phyloP scores from a whole-genome alignment of 2,113 vertebrate genomes.

The Corydoras maculifer region DNA sequence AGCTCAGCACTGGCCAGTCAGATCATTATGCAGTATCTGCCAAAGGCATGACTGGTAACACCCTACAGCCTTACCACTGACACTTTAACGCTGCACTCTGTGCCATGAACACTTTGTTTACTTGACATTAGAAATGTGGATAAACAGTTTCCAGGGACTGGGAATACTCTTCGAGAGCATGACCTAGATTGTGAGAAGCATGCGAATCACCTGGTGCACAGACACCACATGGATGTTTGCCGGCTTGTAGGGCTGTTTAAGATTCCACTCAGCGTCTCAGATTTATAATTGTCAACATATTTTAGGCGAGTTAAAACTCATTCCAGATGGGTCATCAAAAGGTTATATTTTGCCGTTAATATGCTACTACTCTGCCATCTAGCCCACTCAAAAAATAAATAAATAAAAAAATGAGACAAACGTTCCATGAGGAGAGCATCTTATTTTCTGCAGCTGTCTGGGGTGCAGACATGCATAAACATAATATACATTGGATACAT shows the following conservation, averaged over 20 bases:
- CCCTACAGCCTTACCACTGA: conserved; percentile 15
- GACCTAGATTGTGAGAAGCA: conserved; percentile 23
- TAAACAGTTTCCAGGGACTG: conserved; percentile 5
- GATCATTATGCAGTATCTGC: conserved; percentile 32
- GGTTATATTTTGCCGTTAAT: conserved; percentile 41
- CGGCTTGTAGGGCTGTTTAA: conserved; percentile 19
- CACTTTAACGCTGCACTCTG: conserved; percentile 1
- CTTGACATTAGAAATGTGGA: conserved; percentile 29
- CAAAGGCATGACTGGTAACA: conserved; percentile 31
- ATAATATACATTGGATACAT: conserved; percentile 54
- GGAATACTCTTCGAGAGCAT: background rate
- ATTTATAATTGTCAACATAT: conserved; percentile 42
- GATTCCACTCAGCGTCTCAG: conserved; percentile 37
- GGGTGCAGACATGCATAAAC: conserved; percentile 49
- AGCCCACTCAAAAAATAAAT: no score
- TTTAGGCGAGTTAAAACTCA: conserved; percentile 47
- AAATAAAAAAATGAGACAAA: conserved; percentile 10
- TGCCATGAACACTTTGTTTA: conserved; percentile 5
- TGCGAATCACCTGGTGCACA: conserved; percentile 10
- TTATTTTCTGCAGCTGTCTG: conserved; percentile 46
- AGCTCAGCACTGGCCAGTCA: conserved; percentile 21
- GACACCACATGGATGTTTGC: conserved; percentile 15
- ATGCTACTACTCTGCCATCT: conserved; percentile 28
- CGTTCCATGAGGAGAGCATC: conserved; percentile 31
- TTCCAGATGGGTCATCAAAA: conserved; percentile 43